Base-by-base conservation (phyloP, 2,888 invertebrate species). In the Caenorhabditis becei region DNA sequence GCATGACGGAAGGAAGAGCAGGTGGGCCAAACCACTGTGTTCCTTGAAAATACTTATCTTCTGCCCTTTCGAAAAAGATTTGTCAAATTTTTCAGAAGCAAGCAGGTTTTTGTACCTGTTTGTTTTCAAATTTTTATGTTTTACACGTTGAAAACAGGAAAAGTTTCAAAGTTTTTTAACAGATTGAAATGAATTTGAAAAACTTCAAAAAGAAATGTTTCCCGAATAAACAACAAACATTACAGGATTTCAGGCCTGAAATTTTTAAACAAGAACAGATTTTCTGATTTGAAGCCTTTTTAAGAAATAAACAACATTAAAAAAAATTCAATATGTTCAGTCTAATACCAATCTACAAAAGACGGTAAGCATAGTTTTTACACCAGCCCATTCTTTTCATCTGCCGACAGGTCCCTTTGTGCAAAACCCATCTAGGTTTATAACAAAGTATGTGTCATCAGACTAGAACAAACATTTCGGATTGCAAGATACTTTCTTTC, bases 371-470 rank as follows among this genome's bases (percentile, higher is more conserved):
- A 56, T 35, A n/a, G 35, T 18, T 20, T 4, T 32, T 56, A 56
- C 56, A 56, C 56, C 35, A 1, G 18, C 56, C 2, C 10, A 58
- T 28, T 53, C 59, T 59, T 74, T 66, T 66, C 59, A 66, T 59
- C 44, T 74, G 66, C 74, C 74, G 74, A 56, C 72, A 62, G 37
- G 59, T 51, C 65, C 59, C 65, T 66, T 74, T 63, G 54, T 74
- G 74, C 53, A 59, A 65, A 66, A 59, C 66, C n/a, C 65, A 74
- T 66, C 74, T 59, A n/a, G 66, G 41, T 74, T 74, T 59, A 53
- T 59, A 66, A 59, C 51, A 47, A 10, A 14, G 35, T 26, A 53
- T 74, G 74, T 66, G 74, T 74, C 74, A 74, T 44, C 49, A 14
- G 53, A 20, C 26, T 54, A 44, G 28, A 24, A 59, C 66, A 74